Percentiles rank a stretch among this genome's conserved stretches.
These are phyloP conservation scores for Podocnemis expansa DNA, from an alignment of 2,113 vertebrate genomes.

Conservation along the genomic window DNA sequence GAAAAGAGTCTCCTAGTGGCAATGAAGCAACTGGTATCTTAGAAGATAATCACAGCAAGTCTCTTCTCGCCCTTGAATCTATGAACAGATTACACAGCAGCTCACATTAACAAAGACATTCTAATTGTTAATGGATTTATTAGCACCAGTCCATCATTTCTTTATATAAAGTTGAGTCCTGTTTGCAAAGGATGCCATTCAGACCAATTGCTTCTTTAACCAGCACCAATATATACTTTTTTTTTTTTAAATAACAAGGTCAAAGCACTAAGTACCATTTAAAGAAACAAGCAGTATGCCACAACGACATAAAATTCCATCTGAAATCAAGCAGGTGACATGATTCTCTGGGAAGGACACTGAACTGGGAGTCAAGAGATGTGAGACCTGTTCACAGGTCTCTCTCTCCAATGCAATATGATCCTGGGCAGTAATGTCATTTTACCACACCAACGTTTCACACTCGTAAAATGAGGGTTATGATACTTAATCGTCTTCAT, in stretches of 20 bases:
- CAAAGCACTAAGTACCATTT: neutral
- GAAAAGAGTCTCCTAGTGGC: neutral
- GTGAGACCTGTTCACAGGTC: neutral
- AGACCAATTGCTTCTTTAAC: neutral
- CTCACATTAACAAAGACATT: neutral
- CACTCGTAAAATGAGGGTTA: neutral
- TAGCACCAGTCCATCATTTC: neutral
- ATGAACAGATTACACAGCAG: too few species aligned
- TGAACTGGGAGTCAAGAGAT: neutral
- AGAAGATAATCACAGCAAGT: too few species aligned
- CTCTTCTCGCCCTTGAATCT: too few species aligned
- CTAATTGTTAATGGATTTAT: neutral
- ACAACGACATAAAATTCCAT: neutral
- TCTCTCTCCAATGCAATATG: neutral
- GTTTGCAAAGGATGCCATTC: neutral
- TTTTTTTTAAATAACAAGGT: neutral
- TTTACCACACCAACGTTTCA: neutral
- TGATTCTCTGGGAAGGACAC: neutral
- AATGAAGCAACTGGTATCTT: neutral
- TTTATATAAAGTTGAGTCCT: neutral
- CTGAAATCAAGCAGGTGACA: neutral
- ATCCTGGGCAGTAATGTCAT: neutral
- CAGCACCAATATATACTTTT: neutral
- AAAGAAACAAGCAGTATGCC: neutral
- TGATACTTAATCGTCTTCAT: neutral